A percentile compares a stretch with the other conserved stretches of the same genome.
Evolutionary conservation across 2,113 vertebrate species (phyloP).

Genomic region (Euleptes europaea): DNA sequence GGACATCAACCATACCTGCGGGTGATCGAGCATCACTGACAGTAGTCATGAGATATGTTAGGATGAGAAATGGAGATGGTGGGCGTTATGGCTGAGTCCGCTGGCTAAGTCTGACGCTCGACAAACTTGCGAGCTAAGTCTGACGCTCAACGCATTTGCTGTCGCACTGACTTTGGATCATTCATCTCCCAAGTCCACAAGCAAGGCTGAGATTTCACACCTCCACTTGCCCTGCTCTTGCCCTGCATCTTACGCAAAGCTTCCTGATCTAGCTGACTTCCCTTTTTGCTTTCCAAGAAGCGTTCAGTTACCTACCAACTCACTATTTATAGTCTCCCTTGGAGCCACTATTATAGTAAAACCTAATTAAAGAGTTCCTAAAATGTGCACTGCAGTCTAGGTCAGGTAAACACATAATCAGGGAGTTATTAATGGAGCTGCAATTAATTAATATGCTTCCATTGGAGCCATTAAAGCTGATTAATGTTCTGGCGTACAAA

Average conservation of each 20-base stretch:
- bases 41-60: background rate
- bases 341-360: conserved; percentile 44
- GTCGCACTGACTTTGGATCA: background rate
- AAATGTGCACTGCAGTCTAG: conserved; percentile 54
- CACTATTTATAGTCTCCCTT: conserved; percentile 54
- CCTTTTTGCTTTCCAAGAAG: conserved; percentile 21
- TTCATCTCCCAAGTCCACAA: background rate
- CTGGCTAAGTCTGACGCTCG: background rate
- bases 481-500: conserved; percentile 68
- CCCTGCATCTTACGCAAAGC: background rate
- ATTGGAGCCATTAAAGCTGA: conserved; percentile 64
- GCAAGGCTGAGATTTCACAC: background rate
- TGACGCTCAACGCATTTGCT: too few relatives aligned
- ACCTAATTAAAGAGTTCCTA: conserved; percentile 66
- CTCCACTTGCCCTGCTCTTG: background rate
- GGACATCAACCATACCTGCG: background rate
- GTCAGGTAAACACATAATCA: conserved; percentile 75
- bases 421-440: conserved; percentile 67
- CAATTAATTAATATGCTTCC: conserved; percentile 73
- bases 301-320: conserved; percentile 31
- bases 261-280: background rate
- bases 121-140: background rate
- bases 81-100: background rate
- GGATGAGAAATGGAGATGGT: background rate
- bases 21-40: too few relatives aligned